Evolutionary conservation across 2,888 invertebrate genomes (phyloP).

Genomic region (Blomia tropicalis): DNA sequence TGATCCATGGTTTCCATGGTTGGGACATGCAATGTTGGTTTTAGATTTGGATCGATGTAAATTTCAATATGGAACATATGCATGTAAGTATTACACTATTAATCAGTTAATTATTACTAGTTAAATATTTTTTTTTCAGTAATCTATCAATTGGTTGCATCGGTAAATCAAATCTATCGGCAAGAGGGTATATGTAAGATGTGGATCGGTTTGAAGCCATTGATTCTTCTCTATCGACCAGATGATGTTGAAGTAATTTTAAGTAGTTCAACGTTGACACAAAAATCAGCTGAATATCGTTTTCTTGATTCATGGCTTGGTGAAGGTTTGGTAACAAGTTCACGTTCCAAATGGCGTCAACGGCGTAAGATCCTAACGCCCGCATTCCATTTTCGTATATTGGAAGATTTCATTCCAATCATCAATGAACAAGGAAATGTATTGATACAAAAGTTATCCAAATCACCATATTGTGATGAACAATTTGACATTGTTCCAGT

Average conservation of each 20-base stretch:
- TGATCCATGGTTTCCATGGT: conserved; percentile 20
- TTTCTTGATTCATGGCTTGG: conserved; percentile 40
- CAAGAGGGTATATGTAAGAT: conserved; percentile 22
- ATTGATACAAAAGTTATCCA: conserved; percentile 27
- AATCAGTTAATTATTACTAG: background rate
- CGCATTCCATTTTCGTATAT: conserved; percentile 31
- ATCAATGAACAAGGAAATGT: conserved; percentile 30
- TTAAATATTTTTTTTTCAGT: conserved; percentile 19
- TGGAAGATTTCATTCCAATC: conserved; percentile 30
- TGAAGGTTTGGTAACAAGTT: conserved; percentile 37
- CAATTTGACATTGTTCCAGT: conserved; percentile 29
- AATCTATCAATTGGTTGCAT: conserved; percentile 25
- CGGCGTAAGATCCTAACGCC: conserved; percentile 30
- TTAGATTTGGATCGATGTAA: conserved; percentile 20
- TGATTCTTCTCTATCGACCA: conserved; percentile 25
- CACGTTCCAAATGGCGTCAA: conserved; percentile 29
- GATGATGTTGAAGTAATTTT: conserved; percentile 32
- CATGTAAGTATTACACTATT: conserved; percentile 15
- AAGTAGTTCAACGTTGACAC: conserved; percentile 34
- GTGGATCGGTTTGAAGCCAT: conserved; percentile 25
- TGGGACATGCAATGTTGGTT: conserved; percentile 24
- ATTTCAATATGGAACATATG: conserved; percentile 26
- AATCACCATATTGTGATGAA: background rate
- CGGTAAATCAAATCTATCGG: conserved; percentile 19
- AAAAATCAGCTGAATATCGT: conserved; percentile 37